Evolutionary conservation across 2,888 invertebrate genomes (phyloP).

Genomic region (Philopedon plagiatum): DNA sequence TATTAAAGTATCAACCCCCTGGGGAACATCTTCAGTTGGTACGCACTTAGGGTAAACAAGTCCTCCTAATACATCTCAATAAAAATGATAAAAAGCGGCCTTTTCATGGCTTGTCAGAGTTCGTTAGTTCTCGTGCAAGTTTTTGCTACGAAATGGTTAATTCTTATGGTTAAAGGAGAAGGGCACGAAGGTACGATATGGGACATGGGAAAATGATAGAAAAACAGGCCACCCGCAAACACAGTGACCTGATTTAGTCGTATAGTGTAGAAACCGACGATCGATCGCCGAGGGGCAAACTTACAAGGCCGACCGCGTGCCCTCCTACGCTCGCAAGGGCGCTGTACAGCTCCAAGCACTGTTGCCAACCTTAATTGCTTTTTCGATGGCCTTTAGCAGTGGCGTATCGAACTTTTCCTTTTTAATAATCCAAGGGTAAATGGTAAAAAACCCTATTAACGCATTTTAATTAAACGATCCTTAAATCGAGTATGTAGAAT

Average conservation of each 20-base stretch:
- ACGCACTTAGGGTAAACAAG: no score
- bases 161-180: conserved; percentile 7
- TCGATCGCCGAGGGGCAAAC: conserved; percentile 65
- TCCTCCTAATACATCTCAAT: no score
- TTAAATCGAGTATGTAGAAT: no score
- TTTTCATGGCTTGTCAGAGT: not conserved
- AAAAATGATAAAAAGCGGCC: no score
- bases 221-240: conserved; percentile 68
- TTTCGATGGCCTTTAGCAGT: conserved; percentile 59
- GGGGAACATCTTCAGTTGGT: no score
- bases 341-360: conserved; percentile 57
- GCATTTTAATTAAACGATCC: no score
- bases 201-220: conserved; percentile 51
- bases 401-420: conserved; percentile 54
- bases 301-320: conserved; percentile 68
- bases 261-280: conserved; percentile 62
- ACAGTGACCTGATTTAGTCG: conserved; percentile 69
- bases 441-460: not conserved
- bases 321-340: conserved; percentile 67
- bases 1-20: no score
- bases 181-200: conserved; percentile 34
- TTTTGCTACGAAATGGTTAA: not conserved
- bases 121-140: not conserved
- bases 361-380: conserved; percentile 51
- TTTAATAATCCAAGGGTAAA: not conserved